Evolutionary conservation across 2,113 vertebrate genomes (phyloP), one percentile per base, ranked within the genome.

Genomic region (Silurus asotus): DNA sequence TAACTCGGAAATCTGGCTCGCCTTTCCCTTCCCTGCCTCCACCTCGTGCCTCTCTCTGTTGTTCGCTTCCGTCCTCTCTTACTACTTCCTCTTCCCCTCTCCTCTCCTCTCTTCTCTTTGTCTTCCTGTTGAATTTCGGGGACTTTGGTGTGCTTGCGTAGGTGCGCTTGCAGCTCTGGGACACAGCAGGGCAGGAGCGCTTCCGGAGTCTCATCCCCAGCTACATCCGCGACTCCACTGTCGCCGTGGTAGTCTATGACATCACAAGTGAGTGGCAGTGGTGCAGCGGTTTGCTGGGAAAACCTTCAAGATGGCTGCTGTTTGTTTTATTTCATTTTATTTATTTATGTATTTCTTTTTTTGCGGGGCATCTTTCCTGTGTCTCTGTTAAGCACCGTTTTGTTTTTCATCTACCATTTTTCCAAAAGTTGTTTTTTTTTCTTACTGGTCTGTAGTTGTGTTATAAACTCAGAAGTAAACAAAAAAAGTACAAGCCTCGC

Each of bases 141-240:
- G 94, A 95, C 67, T 74, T 94, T 94, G 94, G 94, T 92, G 93
- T 93, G 93, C 93, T 95, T 94, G 94, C 92, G 95, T 95, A 97
- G 96, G 96, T 97, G 93, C 96, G 96, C 93, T 96, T 97, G 95
- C 96, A 97, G 96, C 96, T 97, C 62, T 97, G 96, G 96, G 96
- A 97, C 95, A 97, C 96, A 92, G 96, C 96, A 93, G 96, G 96
- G 92, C 96, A 97, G 96, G 96, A 97, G 87, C 96, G 96, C 88
- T 96, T 97, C 95, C 96, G 96, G 95, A 97, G 96, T 95, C 95
- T 97, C 94, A 97, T 97, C 93, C 96, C 96, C 95, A 97, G 96
- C 96, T 97, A 97, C 96, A 97, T 97, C 95, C 96, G 96, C 93
- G 96, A 97, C 95, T 97, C 96, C 93, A 97, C 96, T 93, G 96